phyloP scores from a whole-genome alignment of 2,797 vertebrate species.

The Phyllotis vaccarum region DNA sequence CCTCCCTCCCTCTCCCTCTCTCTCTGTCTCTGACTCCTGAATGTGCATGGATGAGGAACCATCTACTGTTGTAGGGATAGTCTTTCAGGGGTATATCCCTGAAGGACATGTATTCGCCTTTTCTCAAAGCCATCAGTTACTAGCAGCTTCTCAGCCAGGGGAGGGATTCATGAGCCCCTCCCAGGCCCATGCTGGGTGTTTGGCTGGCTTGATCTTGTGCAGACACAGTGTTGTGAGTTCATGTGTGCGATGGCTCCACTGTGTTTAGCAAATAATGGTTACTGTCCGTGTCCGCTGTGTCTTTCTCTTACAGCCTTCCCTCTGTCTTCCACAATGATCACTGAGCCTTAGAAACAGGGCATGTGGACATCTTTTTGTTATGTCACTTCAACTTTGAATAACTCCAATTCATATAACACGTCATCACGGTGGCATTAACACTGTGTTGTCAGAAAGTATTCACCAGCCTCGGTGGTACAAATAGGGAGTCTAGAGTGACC shows the following conservation, averaged over 20 bases:
- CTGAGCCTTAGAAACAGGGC: neutral
- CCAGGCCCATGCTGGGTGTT: neutral
- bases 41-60: neutral
- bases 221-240: neutral
- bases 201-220: neutral
- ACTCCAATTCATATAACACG: neutral
- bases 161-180: neutral
- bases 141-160: neutral
- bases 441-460: neutral
- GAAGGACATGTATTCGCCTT: neutral
- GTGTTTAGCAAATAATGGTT: neutral
- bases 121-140: neutral
- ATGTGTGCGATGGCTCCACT: neutral
- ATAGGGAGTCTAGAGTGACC: neutral
- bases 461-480: neutral
- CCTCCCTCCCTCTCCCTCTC: too few relatives aligned
- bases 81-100: neutral
- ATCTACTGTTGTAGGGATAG: too few relatives aligned
- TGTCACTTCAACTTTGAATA: neutral
- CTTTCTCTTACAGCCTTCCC: neutral
- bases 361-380: neutral
- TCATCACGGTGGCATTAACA: neutral
- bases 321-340: neutral
- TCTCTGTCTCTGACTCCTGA: neutral
- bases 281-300: neutral